These are phyloP conservation scores for Terrapene triunguis DNA, from an alignment of 2,113 vertebrate species.

Conservation along the genomic window DNA sequence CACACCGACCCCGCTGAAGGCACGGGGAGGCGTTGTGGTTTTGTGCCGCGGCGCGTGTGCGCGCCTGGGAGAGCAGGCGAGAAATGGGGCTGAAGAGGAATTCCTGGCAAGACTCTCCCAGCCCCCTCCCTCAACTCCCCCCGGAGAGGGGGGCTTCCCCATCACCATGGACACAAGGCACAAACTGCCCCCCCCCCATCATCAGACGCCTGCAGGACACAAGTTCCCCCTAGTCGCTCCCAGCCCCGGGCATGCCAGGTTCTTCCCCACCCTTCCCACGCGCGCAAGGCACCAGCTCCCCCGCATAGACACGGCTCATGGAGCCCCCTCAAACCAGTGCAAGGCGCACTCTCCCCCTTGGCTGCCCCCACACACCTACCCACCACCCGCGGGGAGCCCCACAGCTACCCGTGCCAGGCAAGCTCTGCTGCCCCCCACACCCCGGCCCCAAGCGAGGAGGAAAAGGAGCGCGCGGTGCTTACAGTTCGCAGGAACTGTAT, in stretches of 20 bases:
- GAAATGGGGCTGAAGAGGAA: background rate
- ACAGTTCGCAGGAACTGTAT: slow-evolving; percentile 93
- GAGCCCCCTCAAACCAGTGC: background rate
- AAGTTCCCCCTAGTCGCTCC: too few species aligned
- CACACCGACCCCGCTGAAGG: background rate
- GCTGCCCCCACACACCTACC: background rate
- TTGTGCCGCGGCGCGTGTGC: background rate
- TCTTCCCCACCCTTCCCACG: background rate
- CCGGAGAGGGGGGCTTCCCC: background rate
- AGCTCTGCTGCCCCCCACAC: background rate
- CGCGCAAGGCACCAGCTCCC: background rate
- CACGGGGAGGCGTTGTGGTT: background rate
- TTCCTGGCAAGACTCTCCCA: background rate
- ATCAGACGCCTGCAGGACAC: too few species aligned
- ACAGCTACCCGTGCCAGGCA: too few species aligned
- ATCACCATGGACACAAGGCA: background rate
- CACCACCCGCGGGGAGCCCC: too few species aligned
- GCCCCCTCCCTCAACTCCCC: background rate
- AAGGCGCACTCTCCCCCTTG: background rate
- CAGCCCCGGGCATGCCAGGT: fast-evolving
- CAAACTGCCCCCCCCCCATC: background rate
- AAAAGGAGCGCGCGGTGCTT: slow-evolving; percentile 67
- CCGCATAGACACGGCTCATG: background rate
- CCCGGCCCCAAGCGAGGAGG: background rate
- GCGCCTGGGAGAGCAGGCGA: background rate